These are phyloP conservation scores for Lasioglossum morio DNA, from an alignment of 2,888 invertebrate species.

Conservation along the genomic window DNA sequence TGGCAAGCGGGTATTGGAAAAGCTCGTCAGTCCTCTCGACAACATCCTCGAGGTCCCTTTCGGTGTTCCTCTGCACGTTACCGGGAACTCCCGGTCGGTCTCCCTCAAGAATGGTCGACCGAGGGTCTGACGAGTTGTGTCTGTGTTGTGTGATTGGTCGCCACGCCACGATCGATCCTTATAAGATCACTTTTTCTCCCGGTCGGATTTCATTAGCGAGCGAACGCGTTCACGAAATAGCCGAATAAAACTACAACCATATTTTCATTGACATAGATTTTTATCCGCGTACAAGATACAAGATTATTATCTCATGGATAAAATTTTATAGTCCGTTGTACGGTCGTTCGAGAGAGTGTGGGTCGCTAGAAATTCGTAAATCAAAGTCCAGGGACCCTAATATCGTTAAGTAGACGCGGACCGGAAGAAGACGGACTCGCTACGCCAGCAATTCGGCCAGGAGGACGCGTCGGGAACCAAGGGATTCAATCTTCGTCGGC, in stretches of 20 bases:
- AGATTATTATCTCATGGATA: neutral
- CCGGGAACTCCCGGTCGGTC: slow-evolving; percentile 33
- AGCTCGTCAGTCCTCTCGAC: slow-evolving; percentile 70
- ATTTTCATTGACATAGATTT: neutral
- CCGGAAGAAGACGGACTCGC: slow-evolving; percentile 13
- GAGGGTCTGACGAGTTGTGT: slow-evolving; percentile 60
- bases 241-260: neutral
- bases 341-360: neutral
- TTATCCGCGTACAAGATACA: neutral
- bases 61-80: slow-evolving; percentile 37
- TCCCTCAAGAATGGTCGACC: slow-evolving; percentile 28
- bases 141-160: slow-evolving; percentile 32
- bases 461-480: slow-evolving; percentile 29
- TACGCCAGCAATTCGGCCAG: slow-evolving; percentile 27
- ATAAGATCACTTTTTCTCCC: neutral
- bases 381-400: neutral
- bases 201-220: neutral
- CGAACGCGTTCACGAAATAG: neutral
- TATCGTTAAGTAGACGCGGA: slow-evolving; percentile 9
- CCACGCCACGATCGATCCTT: slow-evolving; percentile 3
- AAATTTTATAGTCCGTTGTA: neutral
- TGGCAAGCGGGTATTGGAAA: slow-evolving; percentile 79
- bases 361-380: neutral
- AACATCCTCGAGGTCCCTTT: slow-evolving; percentile 49
- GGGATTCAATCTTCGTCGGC: slow-evolving; percentile 69